Percentiles rank a stretch among this genome's conserved stretches.
Conservation (phyloP, 2,888 invertebrate species). For the Chrysomela aeneicollis region DNA sequence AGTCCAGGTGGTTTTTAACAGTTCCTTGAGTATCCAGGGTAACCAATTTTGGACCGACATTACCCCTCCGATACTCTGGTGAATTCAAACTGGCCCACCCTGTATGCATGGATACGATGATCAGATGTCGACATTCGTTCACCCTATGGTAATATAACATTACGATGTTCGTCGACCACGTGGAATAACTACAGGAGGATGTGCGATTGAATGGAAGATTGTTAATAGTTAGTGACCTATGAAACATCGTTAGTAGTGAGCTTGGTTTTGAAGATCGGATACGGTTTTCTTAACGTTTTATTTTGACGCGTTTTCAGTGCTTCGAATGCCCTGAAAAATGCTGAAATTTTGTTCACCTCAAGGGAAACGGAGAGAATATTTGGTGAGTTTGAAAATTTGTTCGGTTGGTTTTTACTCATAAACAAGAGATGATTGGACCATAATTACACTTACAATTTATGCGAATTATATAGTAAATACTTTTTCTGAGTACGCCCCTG, state of each 20-base stretch:
- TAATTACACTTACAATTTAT: too few species aligned
- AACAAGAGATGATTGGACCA: too few species aligned
- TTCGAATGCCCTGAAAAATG: slow-evolving; percentile 46
- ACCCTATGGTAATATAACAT: slow-evolving; percentile 14
- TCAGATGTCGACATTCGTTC: neutral
- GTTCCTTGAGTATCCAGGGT: too few species aligned
- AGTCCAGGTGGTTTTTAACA: too few species aligned
- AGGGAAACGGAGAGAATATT: slow-evolving; percentile 49
- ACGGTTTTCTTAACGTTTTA: slow-evolving; percentile 26
- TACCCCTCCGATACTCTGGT: too few species aligned
- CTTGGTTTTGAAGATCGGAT: slow-evolving; percentile 24
- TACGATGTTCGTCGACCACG: neutral
- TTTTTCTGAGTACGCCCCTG: too few species aligned
- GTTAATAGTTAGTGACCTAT: slow-evolving; percentile 37
- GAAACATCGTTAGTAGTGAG: slow-evolving; percentile 34
- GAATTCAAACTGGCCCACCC: neutral
- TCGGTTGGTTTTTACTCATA: too few species aligned
- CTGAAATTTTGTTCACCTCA: slow-evolving; percentile 61
- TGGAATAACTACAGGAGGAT: slow-evolving; percentile 20
- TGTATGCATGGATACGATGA: neutral
- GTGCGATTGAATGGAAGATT: slow-evolving; percentile 33
- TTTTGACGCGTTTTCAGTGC: slow-evolving; percentile 13
- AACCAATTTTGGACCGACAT: too few species aligned
- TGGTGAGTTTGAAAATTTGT: slow-evolving; percentile 30
- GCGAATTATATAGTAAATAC: too few species aligned